Percentiles rank a stretch among this genome's conserved stretches.
Evolutionary conservation across 2,113 vertebrate genomes (phyloP).

Genomic region (Aptenodytes patagonicus): DNA sequence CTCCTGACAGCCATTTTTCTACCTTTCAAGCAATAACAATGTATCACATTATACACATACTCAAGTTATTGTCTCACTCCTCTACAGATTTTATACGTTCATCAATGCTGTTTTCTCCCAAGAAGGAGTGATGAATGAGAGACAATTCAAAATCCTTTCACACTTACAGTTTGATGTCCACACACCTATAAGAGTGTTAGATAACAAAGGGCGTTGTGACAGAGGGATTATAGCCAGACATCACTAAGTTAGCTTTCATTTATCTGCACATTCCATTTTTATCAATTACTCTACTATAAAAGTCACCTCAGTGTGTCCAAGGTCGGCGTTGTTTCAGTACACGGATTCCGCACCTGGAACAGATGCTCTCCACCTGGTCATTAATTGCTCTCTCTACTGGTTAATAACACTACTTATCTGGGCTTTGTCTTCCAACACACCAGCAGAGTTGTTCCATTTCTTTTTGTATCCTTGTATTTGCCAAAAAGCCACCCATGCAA

Average conservation of each 20-base stretch:
- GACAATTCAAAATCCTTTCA: not conserved
- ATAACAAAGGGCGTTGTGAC: not conserved
- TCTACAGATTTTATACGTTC: not conserved
- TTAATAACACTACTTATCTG: not conserved
- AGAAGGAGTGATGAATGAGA: not conserved
- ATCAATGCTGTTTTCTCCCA: not conserved
- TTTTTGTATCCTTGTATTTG: not conserved
- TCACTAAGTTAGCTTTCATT: not conserved
- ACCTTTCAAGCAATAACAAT: not conserved
- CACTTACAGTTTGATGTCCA: not conserved
- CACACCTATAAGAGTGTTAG: not conserved
- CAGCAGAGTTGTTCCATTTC: not conserved
- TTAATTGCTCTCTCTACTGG: not conserved
- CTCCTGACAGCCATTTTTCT: not conserved
- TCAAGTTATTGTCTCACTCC: not conserved
- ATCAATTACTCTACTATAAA: not conserved
- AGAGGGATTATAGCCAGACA: not conserved
- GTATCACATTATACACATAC: not conserved
- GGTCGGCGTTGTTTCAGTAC: not conserved
- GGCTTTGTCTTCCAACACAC: not conserved
- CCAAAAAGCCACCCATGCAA: conserved; percentile 2
- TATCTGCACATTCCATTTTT: not conserved
- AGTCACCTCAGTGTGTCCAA: not conserved
- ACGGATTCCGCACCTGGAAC: not conserved
- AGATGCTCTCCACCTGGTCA: not conserved